Percentiles rank a stretch among this genome's conserved stretches.
Conservation (phyloP, 2,888 invertebrate species). For the Caenorhabditis sp. region DNA sequence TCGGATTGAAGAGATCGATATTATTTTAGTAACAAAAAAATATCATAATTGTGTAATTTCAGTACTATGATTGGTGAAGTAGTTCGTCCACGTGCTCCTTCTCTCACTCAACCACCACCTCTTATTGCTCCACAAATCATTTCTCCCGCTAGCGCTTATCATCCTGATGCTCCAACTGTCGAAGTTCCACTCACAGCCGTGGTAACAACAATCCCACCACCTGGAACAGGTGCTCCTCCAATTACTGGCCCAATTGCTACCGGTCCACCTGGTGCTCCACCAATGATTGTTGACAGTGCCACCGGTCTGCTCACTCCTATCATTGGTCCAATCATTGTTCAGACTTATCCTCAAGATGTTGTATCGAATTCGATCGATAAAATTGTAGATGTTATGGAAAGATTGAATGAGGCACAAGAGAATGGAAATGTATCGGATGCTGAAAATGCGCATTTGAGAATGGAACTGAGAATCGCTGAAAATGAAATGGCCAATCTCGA, state of each 20-base stretch:
- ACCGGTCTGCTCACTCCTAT: constrained; percentile 37
- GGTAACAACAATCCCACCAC: constrained; percentile 5
- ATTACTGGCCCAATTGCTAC: constrained; percentile 25
- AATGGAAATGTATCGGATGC: constrained; percentile 40
- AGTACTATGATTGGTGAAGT: constrained; percentile 47
- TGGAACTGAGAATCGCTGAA: constrained; percentile 62
- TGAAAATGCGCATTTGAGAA: constrained; percentile 52
- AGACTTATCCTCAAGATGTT: constrained; percentile 59
- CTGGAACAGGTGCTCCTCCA: neutral
- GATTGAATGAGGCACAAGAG: constrained; percentile 58
- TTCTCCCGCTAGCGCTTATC: constrained; percentile 1
- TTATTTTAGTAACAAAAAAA: too few species aligned
- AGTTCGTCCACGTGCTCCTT: constrained; percentile 40
- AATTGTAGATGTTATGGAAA: constrained; percentile 65
- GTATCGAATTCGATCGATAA: constrained; percentile 62
- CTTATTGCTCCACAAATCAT: neutral
- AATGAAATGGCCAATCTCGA: constrained; percentile 64
- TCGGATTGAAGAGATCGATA: neutral
- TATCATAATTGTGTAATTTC: too few species aligned
- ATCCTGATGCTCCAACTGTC: constrained; percentile 2
- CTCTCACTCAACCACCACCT: constrained; percentile 16
- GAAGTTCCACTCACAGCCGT: constrained; percentile 10
- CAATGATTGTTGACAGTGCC: constrained; percentile 29
- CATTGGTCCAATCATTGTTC: constrained; percentile 29
- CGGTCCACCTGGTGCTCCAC: constrained; percentile 13